Evolutionary conservation across 2,113 vertebrate species (phyloP).

Genomic region (Pleuronectes platessa): DNA sequence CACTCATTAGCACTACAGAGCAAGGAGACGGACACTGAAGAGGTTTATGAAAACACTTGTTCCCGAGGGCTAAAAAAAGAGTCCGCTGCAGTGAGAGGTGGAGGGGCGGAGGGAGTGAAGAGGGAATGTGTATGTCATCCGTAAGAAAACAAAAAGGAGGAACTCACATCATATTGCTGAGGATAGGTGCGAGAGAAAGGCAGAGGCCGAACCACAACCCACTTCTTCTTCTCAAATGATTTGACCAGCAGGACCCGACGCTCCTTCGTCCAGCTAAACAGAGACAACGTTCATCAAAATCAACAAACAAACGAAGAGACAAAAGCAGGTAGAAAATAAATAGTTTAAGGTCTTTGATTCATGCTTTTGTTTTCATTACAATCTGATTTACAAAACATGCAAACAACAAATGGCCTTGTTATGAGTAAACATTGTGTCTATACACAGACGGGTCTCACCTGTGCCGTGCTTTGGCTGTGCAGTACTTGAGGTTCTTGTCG

Average conservation of each 20-base stretch:
- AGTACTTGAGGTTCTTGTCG: constrained; percentile 97
- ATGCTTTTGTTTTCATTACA: no score
- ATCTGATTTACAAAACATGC: no score
- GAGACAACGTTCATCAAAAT: not conserved
- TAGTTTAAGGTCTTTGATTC: no score
- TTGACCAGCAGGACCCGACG: constrained; percentile 94
- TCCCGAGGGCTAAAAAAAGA: not conserved
- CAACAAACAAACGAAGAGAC: not conserved
- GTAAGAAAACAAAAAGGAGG: not conserved
- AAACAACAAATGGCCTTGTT: not conserved
- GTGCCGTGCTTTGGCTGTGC: constrained; percentile 96
- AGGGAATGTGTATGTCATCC: no score
- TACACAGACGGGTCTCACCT: constrained; percentile 79
- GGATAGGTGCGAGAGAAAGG: constrained; percentile 96
- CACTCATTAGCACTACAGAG: not conserved
- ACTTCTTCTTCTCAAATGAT: constrained; percentile 98
- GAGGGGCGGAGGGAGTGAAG: not conserved
- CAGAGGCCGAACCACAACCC: constrained; percentile 94
- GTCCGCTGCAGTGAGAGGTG: constrained; percentile 35
- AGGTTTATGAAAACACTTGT: constrained; percentile 14
- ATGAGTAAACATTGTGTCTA: not conserved
- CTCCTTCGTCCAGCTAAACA: constrained; percentile 94
- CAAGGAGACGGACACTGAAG: not conserved
- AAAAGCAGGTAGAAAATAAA: not conserved
- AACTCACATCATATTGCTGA: constrained; percentile 96